Conservation (phyloP, 2,888 invertebrate genomes). For the Sepioteuthis lessoniana region DNA sequence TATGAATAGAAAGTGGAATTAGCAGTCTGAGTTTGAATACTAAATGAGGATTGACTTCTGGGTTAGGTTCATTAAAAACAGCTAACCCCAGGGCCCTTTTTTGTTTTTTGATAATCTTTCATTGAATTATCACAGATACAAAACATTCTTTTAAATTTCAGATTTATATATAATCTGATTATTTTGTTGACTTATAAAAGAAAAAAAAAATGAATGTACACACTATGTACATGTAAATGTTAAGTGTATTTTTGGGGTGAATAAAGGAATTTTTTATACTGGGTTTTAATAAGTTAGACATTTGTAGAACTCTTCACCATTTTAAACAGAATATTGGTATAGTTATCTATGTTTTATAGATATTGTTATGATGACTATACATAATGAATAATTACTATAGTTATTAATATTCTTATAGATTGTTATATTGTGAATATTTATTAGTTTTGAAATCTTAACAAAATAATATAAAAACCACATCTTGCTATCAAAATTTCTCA, state of each 20-base stretch:
- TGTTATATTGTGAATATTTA: conserved; percentile 17
- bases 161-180: background rate
- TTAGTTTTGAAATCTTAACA: background rate
- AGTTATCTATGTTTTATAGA: background rate
- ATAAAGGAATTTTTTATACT: background rate
- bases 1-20: too few relatives aligned
- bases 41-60: background rate
- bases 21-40: too few relatives aligned
- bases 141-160: background rate
- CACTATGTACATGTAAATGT: background rate
- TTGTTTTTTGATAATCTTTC: background rate
- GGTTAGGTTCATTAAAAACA: background rate
- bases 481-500: background rate
- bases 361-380: background rate
- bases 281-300: background rate
- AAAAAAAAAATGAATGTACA: background rate
- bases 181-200: background rate
- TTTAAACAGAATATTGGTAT: background rate
- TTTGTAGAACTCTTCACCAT: background rate
- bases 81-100: too few relatives aligned
- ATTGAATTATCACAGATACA: background rate
- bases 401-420: background rate
- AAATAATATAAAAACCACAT: background rate
- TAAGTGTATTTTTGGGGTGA: background rate
- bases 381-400: background rate